Base-by-base conservation (phyloP, 2,888 invertebrate species). In the Anorthoa munda region DNA sequence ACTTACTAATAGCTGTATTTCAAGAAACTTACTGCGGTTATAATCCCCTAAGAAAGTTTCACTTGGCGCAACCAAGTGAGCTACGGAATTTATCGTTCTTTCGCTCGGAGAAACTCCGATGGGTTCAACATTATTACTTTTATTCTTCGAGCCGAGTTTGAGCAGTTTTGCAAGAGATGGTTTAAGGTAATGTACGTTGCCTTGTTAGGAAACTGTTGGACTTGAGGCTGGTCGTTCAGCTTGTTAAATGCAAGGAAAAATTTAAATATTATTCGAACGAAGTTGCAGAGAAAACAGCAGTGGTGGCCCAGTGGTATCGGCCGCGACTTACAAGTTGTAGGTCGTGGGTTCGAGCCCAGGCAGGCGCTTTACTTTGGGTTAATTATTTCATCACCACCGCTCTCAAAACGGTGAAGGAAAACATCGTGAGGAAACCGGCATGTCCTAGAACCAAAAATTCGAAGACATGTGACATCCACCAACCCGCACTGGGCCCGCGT, bases 11-110 rank as follows among this genome's bases (percentile, higher is more conserved):
- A 72, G 71, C 67, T 76, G 48, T 71, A 61, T 75, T 70, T n/a
- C 46, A 56, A 59, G 61, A 85, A 82, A 85, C 70, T 84, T 77
- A 26, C 66, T 68, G 79, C 70, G 83, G 76, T 76, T 74, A 77
- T 86, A 86, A 86, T 83, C 86, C 72, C 53, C 70, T 59, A 66
- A 72, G 69, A 73, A 82, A 82, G 78, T 82, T 82, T 71, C 45
- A 48, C 68, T 63, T 59, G 21, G 46, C 58, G 56, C 39, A 70
- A 69, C 81, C 82, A 71, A 81, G 81, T 79, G 60, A 67, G 64
- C 66, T 60, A 31, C 61, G 82, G 77, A 84, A 84, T 81, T 81
- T 81, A 81, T 81, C 48, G 81, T 67, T 66, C 70, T 81, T 81
- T 81, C 68, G 61, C 64, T 65, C 48, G 56, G 51, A 59, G 63